Percentiles rank a stretch among this genome's conserved stretches.
These are phyloP conservation scores for Myiopsitta monachus DNA, from an alignment of 2,113 vertebrate species.

Conservation along the genomic window DNA sequence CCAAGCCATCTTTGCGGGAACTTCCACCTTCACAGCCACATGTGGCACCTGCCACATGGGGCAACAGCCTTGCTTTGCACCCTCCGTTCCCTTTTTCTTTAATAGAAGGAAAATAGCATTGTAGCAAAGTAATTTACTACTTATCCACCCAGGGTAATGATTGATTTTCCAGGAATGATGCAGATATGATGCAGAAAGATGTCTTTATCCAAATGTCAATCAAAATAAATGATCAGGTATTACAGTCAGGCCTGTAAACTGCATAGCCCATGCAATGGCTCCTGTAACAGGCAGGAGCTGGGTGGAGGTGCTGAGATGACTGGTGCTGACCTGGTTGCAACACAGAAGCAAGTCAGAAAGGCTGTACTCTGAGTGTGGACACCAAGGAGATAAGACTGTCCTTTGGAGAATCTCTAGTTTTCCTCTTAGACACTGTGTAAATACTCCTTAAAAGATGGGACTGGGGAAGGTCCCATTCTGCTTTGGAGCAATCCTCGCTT, in stretches of 20 bases:
- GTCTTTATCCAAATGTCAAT: background rate
- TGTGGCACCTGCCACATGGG: rapidly evolving
- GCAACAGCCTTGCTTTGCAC: background rate
- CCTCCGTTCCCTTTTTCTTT: background rate
- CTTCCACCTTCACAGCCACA: rapidly evolving
- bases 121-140: background rate
- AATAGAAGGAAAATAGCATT: background rate
- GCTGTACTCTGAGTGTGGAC: background rate
- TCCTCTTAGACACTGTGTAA: background rate
- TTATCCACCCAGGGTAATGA: background rate
- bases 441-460: background rate
- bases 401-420: background rate
- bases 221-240: background rate
- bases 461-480: background rate
- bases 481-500: background rate
- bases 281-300: rapidly evolving
- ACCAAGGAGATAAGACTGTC: background rate
- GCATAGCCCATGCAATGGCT: background rate
- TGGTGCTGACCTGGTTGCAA: background rate
- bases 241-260: background rate
- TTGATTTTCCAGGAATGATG: background rate
- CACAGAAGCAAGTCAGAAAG: background rate
- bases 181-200: background rate
- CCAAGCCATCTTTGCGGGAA: rapidly evolving
- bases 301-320: background rate